These are phyloP conservation scores for Glaucomys volans DNA, from an alignment of 2,113 vertebrate genomes.

Conservation along the genomic window DNA sequence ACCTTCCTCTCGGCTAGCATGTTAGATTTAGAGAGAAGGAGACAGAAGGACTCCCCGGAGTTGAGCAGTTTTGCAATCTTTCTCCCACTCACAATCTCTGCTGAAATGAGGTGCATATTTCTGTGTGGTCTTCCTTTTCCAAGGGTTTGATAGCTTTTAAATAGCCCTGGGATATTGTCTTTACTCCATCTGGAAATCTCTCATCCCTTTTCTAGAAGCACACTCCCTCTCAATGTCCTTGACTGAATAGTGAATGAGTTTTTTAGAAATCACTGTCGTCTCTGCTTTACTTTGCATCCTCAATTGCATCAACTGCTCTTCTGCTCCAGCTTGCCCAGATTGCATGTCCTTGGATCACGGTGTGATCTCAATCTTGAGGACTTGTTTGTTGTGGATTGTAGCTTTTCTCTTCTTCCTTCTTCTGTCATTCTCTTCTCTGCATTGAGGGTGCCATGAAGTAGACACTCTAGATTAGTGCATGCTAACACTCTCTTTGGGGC, in stretches of 20 bases:
- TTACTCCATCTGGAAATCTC: neutral
- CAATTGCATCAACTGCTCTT: neutral
- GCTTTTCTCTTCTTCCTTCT: neutral
- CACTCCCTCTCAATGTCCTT: neutral
- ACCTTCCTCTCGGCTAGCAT: neutral
- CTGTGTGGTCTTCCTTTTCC: neutral
- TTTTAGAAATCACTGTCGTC: neutral
- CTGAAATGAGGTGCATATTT: neutral
- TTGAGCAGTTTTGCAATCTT: neutral
- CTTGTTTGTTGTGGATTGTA: neutral
- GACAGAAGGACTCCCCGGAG: neutral
- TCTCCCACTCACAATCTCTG: neutral
- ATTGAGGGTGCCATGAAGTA: neutral
- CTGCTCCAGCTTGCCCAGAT: neutral
- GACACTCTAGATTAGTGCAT: neutral
- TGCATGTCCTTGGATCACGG: neutral
- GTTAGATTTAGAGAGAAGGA: neutral
- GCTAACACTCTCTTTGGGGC: neutral
- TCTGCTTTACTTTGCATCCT: neutral
- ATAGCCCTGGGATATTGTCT: neutral
- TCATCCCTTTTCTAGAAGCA: neutral
- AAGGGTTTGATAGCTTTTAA: neutral
- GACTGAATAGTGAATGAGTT: neutral
- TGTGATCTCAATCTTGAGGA: neutral
- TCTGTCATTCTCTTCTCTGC: neutral